Evolutionary conservation across 2,888 invertebrate genomes (phyloP).

Genomic region (Zaprionus lineosus): DNA sequence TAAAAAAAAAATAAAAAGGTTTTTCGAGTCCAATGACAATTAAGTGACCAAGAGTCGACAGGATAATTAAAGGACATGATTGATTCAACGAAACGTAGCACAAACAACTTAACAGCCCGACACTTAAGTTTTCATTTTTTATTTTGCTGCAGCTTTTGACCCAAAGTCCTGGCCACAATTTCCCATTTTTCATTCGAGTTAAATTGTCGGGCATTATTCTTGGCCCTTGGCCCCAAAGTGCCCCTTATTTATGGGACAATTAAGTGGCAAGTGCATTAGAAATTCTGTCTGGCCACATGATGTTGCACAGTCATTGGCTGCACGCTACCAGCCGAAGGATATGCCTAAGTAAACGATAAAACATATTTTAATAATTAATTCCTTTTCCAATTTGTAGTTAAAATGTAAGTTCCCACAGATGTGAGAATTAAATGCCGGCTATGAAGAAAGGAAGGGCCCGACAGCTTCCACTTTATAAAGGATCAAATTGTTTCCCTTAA

Average conservation of each 20-base stretch:
- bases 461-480: no score
- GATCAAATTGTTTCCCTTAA: no score
- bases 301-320: constrained; percentile 16
- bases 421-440: no score
- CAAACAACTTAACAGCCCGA: background rate
- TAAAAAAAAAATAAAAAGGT: background rate
- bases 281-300: constrained; percentile 33
- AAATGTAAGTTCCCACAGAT: no score
- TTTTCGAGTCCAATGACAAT: background rate
- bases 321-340: background rate
- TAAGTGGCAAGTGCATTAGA: constrained; percentile 35
- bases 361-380: background rate
- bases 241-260: constrained; percentile 41
- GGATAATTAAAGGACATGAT: background rate
- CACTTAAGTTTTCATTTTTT: background rate
- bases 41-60: background rate
- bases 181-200: background rate
- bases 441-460: no score
- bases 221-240: constrained; percentile 26
- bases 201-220: no score
- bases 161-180: background rate
- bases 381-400: no score
- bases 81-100: background rate
- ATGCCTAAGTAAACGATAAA: no score
- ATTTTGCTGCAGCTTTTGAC: no score